These are phyloP conservation scores for Tenthredo scrophulariae DNA, from an alignment of 2,888 invertebrate species.

Conservation along the genomic window DNA sequence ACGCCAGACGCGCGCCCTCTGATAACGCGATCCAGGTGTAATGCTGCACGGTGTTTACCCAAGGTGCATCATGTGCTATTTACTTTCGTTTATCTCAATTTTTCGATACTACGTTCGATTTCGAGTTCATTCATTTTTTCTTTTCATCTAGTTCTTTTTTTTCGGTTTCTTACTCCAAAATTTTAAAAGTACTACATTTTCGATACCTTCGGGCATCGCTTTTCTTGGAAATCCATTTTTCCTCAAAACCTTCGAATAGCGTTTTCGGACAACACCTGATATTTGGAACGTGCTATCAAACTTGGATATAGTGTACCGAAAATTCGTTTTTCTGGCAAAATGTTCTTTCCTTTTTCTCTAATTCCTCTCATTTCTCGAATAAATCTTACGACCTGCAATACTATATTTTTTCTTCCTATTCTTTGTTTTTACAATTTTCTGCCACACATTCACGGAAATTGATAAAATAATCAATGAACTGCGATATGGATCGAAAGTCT, in stretches of 20 bases:
- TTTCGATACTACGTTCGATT: background rate
- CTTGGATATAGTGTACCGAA: no score
- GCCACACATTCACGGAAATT: background rate
- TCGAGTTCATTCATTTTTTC: background rate
- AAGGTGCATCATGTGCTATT: background rate
- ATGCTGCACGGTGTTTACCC: slow-evolving; percentile 3
- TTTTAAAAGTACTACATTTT: no score
- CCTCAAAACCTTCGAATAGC: no score
- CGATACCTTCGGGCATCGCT: no score
- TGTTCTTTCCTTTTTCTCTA: background rate
- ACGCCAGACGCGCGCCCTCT: slow-evolving; percentile 39
- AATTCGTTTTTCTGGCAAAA: no score
- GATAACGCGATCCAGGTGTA: slow-evolving; percentile 41
- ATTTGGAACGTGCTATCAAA: no score
- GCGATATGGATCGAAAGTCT: background rate
- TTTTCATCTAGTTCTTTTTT: background rate
- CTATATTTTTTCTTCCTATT: no score
- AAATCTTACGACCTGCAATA: background rate
- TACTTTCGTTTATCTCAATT: background rate
- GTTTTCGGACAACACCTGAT: no score
- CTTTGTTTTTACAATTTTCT: background rate
- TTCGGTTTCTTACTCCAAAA: background rate
- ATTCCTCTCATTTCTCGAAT: background rate
- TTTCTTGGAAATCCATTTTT: no score
- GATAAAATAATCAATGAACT: background rate